Evolutionary conservation across 2,888 invertebrate species (phyloP), one percentile per base, ranked within the genome.

Genomic region (Xylota sylvarum): DNA sequence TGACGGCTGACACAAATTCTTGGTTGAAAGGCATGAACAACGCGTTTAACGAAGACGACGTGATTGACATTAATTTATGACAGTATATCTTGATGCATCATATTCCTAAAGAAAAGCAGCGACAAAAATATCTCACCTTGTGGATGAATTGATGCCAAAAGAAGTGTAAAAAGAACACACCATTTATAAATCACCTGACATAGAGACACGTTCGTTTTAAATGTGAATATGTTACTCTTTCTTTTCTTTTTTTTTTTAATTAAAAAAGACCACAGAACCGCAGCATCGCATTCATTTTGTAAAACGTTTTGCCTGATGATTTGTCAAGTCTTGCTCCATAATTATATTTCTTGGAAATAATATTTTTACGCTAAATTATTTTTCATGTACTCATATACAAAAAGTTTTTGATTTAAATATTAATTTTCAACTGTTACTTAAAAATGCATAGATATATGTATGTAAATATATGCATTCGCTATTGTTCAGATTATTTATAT

Each of bases 21-120:
- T 62, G 43, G 40, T n/a, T 74, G 27, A 73, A 73, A 62, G 62
- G 64, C 73, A 52, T 74, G 52, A 74, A 40, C 60, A 52, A 5
- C 46, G 35, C 56, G 50, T 60, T 73, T 35, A 60, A 60, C 48
- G 52, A 60, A 73, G 23, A 73, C 62, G 73, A 74, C 64, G 73
- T 74, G 73, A 52, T 62, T 64, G 58, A 72, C 62, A 74, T 62
- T 74, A 62, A 74, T 64, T 72, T 60, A 72, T 72, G 58, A 48
- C 72, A 72, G 58, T 48, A 46, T 50, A 72, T 48, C 58, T 72
- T 23, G 27, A 72, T 72, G 58, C 72, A 72, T 72, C 46, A 48
- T 37, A 46, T 72, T 35, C 23, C 7, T 23, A 30, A 72, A 48
- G 72, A 72, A 72, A 60, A 72, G 27, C 3, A 60, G 56, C 56